Conservation (phyloP, 2,888 invertebrate species). For the Drosophila flavopinicola region DNA sequence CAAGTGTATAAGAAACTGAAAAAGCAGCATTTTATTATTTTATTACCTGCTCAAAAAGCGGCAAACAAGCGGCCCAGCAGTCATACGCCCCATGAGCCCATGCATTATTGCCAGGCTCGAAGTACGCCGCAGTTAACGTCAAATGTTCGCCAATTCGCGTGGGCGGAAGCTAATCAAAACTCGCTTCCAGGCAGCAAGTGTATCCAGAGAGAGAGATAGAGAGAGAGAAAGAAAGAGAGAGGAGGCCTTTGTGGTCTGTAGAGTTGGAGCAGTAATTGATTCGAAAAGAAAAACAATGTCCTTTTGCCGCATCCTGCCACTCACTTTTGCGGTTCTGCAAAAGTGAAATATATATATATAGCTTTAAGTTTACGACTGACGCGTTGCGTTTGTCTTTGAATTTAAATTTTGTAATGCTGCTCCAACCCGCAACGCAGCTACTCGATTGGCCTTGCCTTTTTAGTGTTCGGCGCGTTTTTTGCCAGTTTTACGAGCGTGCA, state of each 20-base stretch:
- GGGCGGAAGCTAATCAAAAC: conserved; percentile 77
- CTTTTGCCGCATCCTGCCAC: conserved; percentile 20
- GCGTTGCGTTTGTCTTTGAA: conserved; percentile 47
- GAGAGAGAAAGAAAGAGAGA: not conserved
- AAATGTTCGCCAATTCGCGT: conserved; percentile 42
- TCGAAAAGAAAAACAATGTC: conserved; percentile 54
- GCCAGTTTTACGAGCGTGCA: conserved; percentile 63
- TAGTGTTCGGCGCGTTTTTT: conserved; percentile 25
- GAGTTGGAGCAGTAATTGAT: conserved; percentile 64
- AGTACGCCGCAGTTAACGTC: conserved; percentile 29
- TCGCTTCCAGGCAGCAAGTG: conserved; percentile 58
- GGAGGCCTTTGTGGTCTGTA: not conserved
- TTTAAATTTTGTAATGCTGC: conserved; percentile 31
- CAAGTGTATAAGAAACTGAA: conserved; percentile 30
- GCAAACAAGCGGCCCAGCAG: conserved; percentile 13
- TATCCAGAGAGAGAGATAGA: conserved; percentile 11
- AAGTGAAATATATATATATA: conserved; percentile 47
- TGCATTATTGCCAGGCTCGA: not conserved
- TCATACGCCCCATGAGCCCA: not conserved
- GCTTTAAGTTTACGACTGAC: conserved; percentile 71
- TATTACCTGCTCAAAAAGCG: conserved; percentile 59
- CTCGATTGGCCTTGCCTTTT: conserved; percentile 5
- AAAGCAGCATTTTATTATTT: conserved; percentile 63
- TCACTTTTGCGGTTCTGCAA: conserved; percentile 16
- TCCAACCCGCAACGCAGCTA: not conserved